These are phyloP conservation scores for Eulemur rubriventer DNA, from an alignment of 2,797 vertebrate genomes.

Conservation along the genomic window DNA sequence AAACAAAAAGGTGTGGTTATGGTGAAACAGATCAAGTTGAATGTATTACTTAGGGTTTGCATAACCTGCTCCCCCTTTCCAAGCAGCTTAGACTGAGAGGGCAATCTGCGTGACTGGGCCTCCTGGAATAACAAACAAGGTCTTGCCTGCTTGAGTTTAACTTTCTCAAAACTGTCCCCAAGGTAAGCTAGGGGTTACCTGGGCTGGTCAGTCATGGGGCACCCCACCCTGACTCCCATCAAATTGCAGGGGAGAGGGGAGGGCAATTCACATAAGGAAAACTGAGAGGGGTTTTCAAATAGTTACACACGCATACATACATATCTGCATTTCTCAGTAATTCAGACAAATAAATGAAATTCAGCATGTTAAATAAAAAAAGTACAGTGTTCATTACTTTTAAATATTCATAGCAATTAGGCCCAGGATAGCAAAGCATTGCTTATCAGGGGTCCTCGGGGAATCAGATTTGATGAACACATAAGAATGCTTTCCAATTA, in stretches of 20 bases:
- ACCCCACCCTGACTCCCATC: neutral
- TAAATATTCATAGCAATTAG: conserved; percentile 36
- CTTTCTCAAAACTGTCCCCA: neutral
- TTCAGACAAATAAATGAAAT: neutral
- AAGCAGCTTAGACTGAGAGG: neutral
- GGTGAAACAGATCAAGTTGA: neutral
- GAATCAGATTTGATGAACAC: neutral
- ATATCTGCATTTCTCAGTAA: neutral
- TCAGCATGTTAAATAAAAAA: neutral
- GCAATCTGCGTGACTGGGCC: neutral
- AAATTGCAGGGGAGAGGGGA: neutral
- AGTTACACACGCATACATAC: neutral
- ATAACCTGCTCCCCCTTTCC: neutral
- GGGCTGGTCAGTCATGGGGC: neutral
- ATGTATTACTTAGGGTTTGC: accelerated
- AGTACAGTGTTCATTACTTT: conserved; percentile 28
- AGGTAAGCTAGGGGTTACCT: neutral
- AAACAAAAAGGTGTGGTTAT: neutral
- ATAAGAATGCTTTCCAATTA: conserved; percentile 60
- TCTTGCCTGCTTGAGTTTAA: neutral
- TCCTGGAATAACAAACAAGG: neutral
- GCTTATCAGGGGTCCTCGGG: neutral
- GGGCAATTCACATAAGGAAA: neutral
- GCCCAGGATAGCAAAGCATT: neutral
- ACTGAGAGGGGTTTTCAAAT: neutral